Evolutionary conservation across 2,888 invertebrate genomes (phyloP).

Genomic region (Incurvaria masculella): DNA sequence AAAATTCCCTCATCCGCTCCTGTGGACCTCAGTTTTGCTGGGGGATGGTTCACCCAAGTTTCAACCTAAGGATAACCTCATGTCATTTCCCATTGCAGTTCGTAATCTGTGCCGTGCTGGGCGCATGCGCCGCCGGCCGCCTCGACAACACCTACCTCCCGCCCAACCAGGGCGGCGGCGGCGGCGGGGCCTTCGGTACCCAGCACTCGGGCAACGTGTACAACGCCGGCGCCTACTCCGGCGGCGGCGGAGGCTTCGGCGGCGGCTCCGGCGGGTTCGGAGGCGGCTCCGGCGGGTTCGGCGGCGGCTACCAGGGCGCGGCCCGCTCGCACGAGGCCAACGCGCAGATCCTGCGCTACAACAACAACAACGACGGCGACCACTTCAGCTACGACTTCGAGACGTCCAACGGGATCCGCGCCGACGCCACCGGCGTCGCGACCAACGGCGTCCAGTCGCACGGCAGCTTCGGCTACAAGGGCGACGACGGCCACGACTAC

Average conservation of each 20-base stretch:
- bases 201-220: neutral
- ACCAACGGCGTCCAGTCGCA: slow-evolving; percentile 50
- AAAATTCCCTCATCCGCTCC: no score
- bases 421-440: slow-evolving; percentile 45
- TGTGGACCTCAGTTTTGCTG: no score
- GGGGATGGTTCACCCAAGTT: no score
- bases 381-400: slow-evolving; percentile 48
- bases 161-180: slow-evolving; percentile 23
- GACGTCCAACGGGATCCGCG: slow-evolving; percentile 48
- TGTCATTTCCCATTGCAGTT: slow-evolving; percentile 26
- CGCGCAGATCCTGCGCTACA: slow-evolving; percentile 40
- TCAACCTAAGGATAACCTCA: no score
- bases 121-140: slow-evolving; percentile 45
- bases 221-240: slow-evolving; percentile 14
- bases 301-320: slow-evolving; percentile 25
- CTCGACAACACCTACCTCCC: slow-evolving; percentile 51
- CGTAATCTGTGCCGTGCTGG: slow-evolving; percentile 41
- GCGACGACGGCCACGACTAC: slow-evolving; percentile 51
- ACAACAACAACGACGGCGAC: slow-evolving; percentile 46
- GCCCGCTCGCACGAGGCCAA: slow-evolving; percentile 33
- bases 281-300: slow-evolving; percentile 19
- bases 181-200: slow-evolving; percentile 11
- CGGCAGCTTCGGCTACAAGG: slow-evolving; percentile 48
- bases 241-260: slow-evolving; percentile 18
- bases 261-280: slow-evolving; percentile 12